Conservation (phyloP, 2,113 vertebrate species). For the Oceanodroma tethys region DNA sequence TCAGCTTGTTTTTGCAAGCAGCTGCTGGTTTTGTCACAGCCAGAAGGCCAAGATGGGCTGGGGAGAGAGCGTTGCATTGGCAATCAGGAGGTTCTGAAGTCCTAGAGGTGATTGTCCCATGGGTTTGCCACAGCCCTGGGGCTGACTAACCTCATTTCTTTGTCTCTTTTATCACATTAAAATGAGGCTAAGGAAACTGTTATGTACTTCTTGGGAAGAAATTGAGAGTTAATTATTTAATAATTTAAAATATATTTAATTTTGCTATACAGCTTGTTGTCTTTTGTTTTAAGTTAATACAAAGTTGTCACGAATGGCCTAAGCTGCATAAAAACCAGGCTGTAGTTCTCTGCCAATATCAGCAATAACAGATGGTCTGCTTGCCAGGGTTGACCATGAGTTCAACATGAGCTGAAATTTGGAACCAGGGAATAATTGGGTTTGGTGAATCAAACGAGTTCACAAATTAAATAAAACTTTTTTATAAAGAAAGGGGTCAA, state of each 20-base stretch:
- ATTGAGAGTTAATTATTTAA: neutral
- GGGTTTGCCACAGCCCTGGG: neutral
- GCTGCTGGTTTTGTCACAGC: conserved; percentile 2
- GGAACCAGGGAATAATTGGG: neutral
- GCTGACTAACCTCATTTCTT: neutral
- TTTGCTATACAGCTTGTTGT: neutral
- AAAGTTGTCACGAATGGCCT: neutral
- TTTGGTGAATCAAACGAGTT: neutral
- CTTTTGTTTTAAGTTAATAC: neutral
- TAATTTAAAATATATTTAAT: neutral
- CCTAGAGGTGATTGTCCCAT: neutral
- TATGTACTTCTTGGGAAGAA: neutral
- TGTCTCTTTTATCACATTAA: neutral
- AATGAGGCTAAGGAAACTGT: neutral
- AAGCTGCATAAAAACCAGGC: neutral
- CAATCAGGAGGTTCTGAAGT: neutral
- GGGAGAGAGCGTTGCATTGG: neutral
- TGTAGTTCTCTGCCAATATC: neutral
- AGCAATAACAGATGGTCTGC: neutral
- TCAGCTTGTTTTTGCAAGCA: conserved; percentile 39
- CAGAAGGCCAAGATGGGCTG: neutral
- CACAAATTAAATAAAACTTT: neutral
- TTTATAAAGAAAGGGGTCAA: neutral
- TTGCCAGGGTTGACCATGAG: neutral
- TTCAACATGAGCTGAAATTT: neutral